Percentiles rank a stretch among this genome's conserved stretches.
Evolutionary conservation across 1,140 invertebrate species (phyloP).

Genomic region (Paralvinella palmiformis): DNA sequence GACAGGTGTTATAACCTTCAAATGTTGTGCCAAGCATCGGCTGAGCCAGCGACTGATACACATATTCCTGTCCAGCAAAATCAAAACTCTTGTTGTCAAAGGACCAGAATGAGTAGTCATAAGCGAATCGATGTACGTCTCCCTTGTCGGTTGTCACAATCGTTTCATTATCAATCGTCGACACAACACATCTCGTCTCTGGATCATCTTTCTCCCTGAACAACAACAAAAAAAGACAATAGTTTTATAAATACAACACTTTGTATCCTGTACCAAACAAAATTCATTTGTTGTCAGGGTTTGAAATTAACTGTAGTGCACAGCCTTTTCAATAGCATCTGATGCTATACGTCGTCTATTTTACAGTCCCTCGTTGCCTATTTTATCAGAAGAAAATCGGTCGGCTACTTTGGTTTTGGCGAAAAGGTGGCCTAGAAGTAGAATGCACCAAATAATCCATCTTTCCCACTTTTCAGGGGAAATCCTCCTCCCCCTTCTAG

Average conservation of each 20-base stretch:
- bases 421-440: too few relatives aligned
- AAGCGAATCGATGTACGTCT: conserved; percentile 54
- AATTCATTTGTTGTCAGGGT: background rate
- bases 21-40: conserved; percentile 46
- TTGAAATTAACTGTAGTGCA: background rate
- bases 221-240: background rate
- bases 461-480: background rate
- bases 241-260: background rate
- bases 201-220: conserved; percentile 52
- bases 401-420: too few relatives aligned
- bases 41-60: conserved; percentile 42
- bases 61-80: conserved; percentile 41
- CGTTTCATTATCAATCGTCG: conserved; percentile 56
- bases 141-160: conserved; percentile 51
- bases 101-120: conserved; percentile 62
- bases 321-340: background rate
- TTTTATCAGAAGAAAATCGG: too few relatives aligned
- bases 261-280: background rate
- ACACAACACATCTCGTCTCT: conserved; percentile 53
- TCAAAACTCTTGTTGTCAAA: conserved; percentile 33
- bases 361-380: too few relatives aligned
- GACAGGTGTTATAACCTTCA: conserved; percentile 53
- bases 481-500: background rate
- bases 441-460: too few relatives aligned
- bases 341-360: too few relatives aligned